A percentile compares a stretch with the other conserved stretches of the same genome.
phyloP scores from a whole-genome alignment of 2,113 vertebrate species.

The Thryonomys swinderianus region DNA sequence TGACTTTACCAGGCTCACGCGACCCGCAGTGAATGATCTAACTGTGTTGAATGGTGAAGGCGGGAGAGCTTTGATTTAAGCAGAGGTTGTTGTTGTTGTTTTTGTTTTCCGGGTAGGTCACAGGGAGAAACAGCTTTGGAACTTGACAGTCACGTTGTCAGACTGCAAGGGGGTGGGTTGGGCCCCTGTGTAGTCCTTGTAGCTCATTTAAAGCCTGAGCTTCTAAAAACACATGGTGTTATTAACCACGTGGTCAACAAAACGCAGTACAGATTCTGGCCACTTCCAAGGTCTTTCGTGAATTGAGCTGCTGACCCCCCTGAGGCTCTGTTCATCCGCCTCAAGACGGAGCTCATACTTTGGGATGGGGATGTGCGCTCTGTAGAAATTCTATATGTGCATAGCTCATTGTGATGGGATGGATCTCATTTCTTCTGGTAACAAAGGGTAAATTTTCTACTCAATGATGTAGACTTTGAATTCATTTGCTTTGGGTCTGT shows the following conservation, averaged over 20 bases:
- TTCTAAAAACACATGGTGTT: background rate
- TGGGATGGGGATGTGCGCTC: background rate
- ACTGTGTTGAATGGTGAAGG: background rate
- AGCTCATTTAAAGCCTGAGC: background rate
- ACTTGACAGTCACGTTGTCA: background rate
- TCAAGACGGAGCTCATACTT: background rate
- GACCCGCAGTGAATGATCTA: background rate
- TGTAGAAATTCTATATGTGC: background rate
- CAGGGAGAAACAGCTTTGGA: background rate
- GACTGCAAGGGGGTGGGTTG: background rate
- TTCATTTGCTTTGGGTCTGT: constrained; percentile 6
- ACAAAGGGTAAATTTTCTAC: background rate
- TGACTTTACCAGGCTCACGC: background rate
- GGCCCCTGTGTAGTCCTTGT: background rate
- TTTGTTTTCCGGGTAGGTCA: background rate
- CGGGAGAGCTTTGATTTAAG: background rate
- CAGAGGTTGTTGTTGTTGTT: background rate
- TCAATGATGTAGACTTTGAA: background rate
- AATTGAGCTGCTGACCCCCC: background rate
- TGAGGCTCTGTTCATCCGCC: background rate
- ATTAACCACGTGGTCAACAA: background rate
- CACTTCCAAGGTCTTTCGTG: background rate
- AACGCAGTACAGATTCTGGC: background rate
- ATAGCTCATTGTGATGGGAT: background rate
- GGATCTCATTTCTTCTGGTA: constrained; percentile 1